Evolutionary conservation across 2,888 invertebrate species (phyloP), one percentile per base, ranked within the genome.

Genomic region (Tuberolachnus salignus): DNA sequence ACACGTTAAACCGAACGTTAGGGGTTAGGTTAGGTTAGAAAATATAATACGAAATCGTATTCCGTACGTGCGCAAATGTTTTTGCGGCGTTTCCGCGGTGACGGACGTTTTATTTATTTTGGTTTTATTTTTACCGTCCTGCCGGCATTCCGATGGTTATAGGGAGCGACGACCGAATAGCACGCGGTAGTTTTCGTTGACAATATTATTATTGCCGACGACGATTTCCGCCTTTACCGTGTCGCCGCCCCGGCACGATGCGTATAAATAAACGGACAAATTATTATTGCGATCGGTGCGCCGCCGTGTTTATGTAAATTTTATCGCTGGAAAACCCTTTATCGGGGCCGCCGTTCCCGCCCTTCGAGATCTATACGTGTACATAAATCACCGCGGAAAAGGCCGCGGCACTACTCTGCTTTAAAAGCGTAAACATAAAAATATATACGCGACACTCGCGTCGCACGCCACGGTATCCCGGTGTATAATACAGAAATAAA

Each of bases 191-290:
- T 34, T 34, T 34, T 46, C 0, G 6, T 14, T 8, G 14, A 64
- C 9, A 46, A 63, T 34, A 34, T 34, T 34, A 34, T 34, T 34
- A 34, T 34, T 34, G 6, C 34, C 34, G 34, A 34, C n/a, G 34
- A 34, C 21, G 21, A 21, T 11, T n/a, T 53, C 73, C 73, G 73
- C 73, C 73, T 64, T 74, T 74, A 53, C 42, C 23, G 64, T 74
- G 73, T 74, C n/a, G 13, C 49, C 70, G 34, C 3, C n/a, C 6
- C 34, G 26, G 16, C n/a, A n/a, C n/a, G n/a, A n/a, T n/a, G n/a
- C 16, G 21, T 34, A 26, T 61, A 34, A 51, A 34, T 55, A 21
- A 49, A 73, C 51, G 21, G 61, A 73, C 34, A 34, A 34, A 34
- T 34, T 34, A 34, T 73, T 34, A 51, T 73, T 73, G 61, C 61